These are phyloP conservation scores for Hipparchia semele DNA, from an alignment of 2,888 invertebrate genomes.

Conservation along the genomic window DNA sequence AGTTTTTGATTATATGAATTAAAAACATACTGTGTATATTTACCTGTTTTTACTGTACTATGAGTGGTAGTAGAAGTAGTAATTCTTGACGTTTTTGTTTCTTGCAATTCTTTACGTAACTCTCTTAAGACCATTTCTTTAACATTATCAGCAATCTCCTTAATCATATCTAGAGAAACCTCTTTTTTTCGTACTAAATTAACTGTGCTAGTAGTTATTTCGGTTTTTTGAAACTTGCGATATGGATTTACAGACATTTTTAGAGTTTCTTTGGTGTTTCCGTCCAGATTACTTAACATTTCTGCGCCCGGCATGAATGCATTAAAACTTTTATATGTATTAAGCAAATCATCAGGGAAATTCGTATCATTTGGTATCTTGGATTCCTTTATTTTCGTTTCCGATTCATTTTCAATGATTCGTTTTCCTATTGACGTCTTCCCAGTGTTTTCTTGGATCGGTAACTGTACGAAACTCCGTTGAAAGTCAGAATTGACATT, in stretches of 20 bases:
- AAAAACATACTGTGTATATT: not conserved
- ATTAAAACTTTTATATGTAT: not conserved
- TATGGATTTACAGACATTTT: not conserved
- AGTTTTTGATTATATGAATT: too few relatives aligned
- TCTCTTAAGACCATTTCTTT: conserved; percentile 62
- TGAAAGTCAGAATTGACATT: not conserved
- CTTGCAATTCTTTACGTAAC: conserved; percentile 48
- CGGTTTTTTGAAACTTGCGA: not conserved
- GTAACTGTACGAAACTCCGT: not conserved
- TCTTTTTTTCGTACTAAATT: not conserved
- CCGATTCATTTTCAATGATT: not conserved
- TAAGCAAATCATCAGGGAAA: not conserved
- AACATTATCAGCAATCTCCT: conserved; percentile 61
- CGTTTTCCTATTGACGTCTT: not conserved
- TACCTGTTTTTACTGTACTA: conserved; percentile 11
- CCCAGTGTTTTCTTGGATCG: not conserved
- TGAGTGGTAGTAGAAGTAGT: conserved; percentile 19
- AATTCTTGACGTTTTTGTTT: conserved; percentile 27
- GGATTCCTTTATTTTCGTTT: not conserved
- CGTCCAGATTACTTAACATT: not conserved
- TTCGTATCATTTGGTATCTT: not conserved
- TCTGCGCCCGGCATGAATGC: not conserved
- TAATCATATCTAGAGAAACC: conserved; percentile 47
- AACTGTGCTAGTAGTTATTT: conserved; percentile 1
- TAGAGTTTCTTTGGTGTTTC: conserved; percentile 5